phyloP scores from a whole-genome alignment of 2,888 invertebrate genomes.

The Saturnia japonica region DNA sequence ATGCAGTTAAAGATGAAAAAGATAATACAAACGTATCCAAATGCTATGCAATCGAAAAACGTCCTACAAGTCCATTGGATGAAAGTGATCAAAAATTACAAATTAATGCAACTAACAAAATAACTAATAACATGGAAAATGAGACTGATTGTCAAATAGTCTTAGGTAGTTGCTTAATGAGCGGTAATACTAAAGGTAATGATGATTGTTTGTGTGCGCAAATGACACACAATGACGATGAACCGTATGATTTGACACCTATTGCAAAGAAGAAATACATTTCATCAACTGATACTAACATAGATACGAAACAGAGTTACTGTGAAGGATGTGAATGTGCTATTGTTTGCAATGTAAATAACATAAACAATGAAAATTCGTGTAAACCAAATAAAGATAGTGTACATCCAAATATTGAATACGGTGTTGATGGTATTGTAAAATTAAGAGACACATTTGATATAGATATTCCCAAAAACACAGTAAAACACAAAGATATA shows the following conservation, averaged over 20 bases:
- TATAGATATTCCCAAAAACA: constrained; percentile 40
- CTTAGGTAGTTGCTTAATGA: constrained; percentile 54
- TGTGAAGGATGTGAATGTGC: constrained; percentile 55
- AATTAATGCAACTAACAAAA: background rate
- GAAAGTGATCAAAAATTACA: background rate
- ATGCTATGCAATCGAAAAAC: background rate
- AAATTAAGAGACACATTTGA: constrained; percentile 64
- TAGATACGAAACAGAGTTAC: constrained; percentile 23
- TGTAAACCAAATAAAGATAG: constrained; percentile 21
- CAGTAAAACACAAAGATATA: constrained; percentile 23
- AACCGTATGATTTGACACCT: constrained; percentile 39
- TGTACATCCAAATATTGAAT: constrained; percentile 49
- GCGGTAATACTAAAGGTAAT: constrained; percentile 36
- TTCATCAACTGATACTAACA: constrained; percentile 24
- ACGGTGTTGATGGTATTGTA: constrained; percentile 57
- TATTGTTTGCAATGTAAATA: constrained; percentile 31
- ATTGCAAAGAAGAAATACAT: constrained; percentile 29
- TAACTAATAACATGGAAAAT: constrained; percentile 25
- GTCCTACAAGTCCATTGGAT: background rate
- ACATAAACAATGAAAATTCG: background rate
- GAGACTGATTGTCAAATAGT: constrained; percentile 48
- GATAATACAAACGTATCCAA: background rate
- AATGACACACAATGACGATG: constrained; percentile 40
- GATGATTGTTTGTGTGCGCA: constrained; percentile 56
- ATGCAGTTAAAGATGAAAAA: background rate